Evolutionary conservation across 1,140 invertebrate species (phyloP).

Genomic region (Dryas iulia): DNA sequence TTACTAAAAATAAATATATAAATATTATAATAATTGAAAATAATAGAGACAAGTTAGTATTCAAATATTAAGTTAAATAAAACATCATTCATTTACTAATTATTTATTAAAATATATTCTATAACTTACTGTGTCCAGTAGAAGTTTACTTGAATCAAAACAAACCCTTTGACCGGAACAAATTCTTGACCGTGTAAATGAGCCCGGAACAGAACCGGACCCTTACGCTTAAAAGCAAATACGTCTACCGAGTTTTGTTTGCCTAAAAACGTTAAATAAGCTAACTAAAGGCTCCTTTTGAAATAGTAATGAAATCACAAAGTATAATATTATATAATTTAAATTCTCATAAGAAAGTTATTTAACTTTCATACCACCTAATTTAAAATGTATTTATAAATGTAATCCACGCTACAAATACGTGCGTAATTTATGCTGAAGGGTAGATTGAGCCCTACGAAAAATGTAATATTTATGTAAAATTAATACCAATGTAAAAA

Average conservation of each 20-base stretch:
- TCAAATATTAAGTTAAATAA: too few relatives aligned
- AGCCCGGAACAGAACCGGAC: slow-evolving; percentile 5
- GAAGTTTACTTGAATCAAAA: slow-evolving; percentile 9
- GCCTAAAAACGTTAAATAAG: neutral
- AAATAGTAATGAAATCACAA: neutral
- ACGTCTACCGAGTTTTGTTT: neutral
- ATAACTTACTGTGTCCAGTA: neutral
- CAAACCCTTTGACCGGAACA: slow-evolving; percentile 24
- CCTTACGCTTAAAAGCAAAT: slow-evolving; percentile 18
- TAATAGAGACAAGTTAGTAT: too few relatives aligned
- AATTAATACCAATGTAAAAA: too few relatives aligned
- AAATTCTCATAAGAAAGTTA: too few relatives aligned
- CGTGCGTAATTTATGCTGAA: neutral
- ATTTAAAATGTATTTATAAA: neutral
- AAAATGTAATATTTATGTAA: neutral
- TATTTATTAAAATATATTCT: neutral
- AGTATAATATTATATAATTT: too few relatives aligned
- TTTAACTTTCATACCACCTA: too few relatives aligned
- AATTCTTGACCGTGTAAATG: slow-evolving; percentile 23
- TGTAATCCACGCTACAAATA: neutral
- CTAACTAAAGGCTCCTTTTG: neutral
- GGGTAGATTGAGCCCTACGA: neutral
- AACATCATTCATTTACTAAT: neutral
- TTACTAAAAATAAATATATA: too few relatives aligned
- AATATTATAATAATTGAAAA: too few relatives aligned